Conservation (phyloP, 2,797 vertebrate species). For the Orestias chungarensis region DNA sequence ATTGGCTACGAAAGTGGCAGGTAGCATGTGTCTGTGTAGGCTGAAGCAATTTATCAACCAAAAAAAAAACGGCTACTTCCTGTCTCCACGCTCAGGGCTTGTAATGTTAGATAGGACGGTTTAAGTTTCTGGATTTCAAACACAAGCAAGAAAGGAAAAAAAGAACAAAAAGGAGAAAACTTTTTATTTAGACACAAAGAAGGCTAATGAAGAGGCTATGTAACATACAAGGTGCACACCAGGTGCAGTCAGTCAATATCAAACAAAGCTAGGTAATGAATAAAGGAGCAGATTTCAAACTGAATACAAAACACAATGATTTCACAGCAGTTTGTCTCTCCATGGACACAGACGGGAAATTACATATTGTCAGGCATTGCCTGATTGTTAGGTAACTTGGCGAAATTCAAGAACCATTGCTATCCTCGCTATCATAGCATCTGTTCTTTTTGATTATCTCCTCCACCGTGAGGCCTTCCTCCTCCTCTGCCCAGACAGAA, state of each 20-base stretch:
- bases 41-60: background rate
- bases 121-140: constrained; percentile 64
- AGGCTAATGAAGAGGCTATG: constrained; percentile 56
- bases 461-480: constrained; percentile 75
- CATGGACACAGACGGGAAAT: constrained; percentile 70
- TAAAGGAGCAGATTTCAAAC: constrained; percentile 61
- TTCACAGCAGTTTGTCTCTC: constrained; percentile 76
- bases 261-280: constrained; percentile 62
- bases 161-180: constrained; percentile 24
- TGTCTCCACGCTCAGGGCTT: background rate
- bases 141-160: constrained; percentile 52
- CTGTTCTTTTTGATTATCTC: constrained; percentile 87
- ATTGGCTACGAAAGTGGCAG: background rate
- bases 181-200: constrained; percentile 60
- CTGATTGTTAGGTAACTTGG: constrained; percentile 31
- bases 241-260: constrained; percentile 80
- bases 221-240: constrained; percentile 73
- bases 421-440: constrained; percentile 79
- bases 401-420: constrained; percentile 52
- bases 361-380: constrained; percentile 26
- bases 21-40: background rate
- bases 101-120: background rate
- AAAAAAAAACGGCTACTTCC: background rate
- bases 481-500: constrained; percentile 58
- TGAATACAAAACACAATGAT: constrained; percentile 66